These are phyloP conservation scores for Gymnoscelis rufifasciata DNA, from an alignment of 2,888 invertebrate species.

Conservation along the genomic window DNA sequence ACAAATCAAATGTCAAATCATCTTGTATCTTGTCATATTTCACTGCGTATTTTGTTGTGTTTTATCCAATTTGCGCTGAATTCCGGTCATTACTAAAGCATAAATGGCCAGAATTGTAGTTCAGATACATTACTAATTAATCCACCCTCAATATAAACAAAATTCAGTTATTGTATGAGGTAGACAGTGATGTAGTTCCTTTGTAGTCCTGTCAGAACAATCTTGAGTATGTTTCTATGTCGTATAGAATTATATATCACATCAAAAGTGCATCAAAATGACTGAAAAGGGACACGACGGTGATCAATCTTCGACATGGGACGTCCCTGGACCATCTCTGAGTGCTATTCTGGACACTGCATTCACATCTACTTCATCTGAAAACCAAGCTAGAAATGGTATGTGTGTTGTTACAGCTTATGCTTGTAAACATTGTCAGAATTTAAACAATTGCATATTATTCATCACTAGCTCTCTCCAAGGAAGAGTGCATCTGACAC, in stretches of 20 bases:
- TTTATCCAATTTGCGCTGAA: conserved; percentile 6
- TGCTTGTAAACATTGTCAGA: not conserved
- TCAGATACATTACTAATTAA: not conserved
- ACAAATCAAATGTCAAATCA: not conserved
- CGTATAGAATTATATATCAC: no score
- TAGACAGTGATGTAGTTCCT: conserved; percentile 21
- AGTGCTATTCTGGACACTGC: conserved; percentile 82
- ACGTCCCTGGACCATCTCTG: conserved; percentile 72
- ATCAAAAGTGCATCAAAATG: no score
- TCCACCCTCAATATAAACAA: not conserved
- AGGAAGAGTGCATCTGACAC: no score
- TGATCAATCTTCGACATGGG: conserved; percentile 63
- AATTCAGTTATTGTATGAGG: not conserved
- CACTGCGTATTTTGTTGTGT: conserved; percentile 23
- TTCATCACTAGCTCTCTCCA: no score
- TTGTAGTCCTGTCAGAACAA: conserved; percentile 23
- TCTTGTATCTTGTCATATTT: conserved; percentile 24
- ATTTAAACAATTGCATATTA: no score
- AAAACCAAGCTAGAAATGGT: conserved; percentile 63
- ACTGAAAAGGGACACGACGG: conserved; percentile 63
- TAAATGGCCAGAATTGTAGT: not conserved
- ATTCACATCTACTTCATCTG: conserved; percentile 77
- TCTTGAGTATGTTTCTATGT: conserved; percentile 16
- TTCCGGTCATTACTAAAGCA: not conserved
- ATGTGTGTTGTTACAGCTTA: conserved; percentile 25